phyloP scores from a whole-genome alignment of 92 coral and sea anemone genomes.

The Palythoa grandis region DNA sequence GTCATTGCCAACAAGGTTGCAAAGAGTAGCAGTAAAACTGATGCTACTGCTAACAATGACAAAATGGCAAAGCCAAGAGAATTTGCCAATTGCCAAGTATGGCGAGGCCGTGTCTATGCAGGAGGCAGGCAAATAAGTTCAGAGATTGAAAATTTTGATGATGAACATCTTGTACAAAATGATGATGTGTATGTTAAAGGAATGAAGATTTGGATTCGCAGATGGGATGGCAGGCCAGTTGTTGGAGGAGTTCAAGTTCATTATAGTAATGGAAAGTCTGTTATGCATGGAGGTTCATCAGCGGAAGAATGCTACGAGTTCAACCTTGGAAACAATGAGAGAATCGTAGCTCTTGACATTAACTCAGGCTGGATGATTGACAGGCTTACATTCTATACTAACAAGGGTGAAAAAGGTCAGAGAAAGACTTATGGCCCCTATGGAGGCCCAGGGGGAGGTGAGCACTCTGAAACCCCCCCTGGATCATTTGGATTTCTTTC shows the following conservation, averaged over 20 bases:
- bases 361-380: constrained; percentile 89
- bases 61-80: constrained; percentile 69
- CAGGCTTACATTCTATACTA: constrained; percentile 69
- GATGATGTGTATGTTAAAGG: constrained; percentile 66
- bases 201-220: constrained; percentile 90
- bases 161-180: constrained; percentile 32
- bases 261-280: constrained; percentile 64
- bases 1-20: constrained; percentile 52
- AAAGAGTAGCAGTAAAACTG: constrained; percentile 12
- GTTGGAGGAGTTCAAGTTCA: constrained; percentile 80
- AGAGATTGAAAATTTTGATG: constrained; percentile 38
- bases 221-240: constrained; percentile 87
- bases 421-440: constrained; percentile 67
- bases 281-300: constrained; percentile 70
- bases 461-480: constrained; percentile 53
- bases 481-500: constrained; percentile 69
- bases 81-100: constrained; percentile 56
- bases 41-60: constrained; percentile 7
- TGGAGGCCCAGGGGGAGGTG: constrained; percentile 82
- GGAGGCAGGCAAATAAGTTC: constrained; percentile 54
- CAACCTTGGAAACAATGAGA: constrained; percentile 73
- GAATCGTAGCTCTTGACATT: constrained; percentile 68
- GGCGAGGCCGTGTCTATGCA: constrained; percentile 67
- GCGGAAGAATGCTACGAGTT: constrained; percentile 68
- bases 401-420: constrained; percentile 55